A percentile compares a stretch with the other conserved stretches of the same genome.
phyloP scores from a whole-genome alignment of 2,888 invertebrate genomes.

The Merodon equestris region DNA sequence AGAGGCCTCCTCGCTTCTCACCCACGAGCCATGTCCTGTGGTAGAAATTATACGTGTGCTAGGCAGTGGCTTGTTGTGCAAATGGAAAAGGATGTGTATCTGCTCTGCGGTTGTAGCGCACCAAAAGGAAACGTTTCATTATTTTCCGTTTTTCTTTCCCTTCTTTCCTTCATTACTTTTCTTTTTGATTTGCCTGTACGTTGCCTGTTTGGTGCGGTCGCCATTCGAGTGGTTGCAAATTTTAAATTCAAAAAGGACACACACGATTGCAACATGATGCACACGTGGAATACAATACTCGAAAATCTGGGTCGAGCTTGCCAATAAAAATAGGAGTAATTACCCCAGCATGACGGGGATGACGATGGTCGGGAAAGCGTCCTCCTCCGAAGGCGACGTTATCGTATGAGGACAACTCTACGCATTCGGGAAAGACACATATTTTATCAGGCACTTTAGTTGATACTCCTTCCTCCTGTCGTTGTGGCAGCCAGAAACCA shows the following conservation, averaged over 20 bases:
- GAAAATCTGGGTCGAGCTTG: conserved; percentile 61
- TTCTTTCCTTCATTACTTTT: too few relatives aligned
- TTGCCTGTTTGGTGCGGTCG: too few relatives aligned
- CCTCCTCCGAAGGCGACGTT: conserved; percentile 17
- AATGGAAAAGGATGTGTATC: conserved; percentile 65
- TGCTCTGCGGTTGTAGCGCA: conserved; percentile 63
- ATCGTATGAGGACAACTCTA: conserved; percentile 27
- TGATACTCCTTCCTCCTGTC: conserved; percentile 24
- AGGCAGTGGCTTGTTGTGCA: conserved; percentile 31
- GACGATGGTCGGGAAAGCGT: conserved; percentile 43
- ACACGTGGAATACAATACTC: conserved; percentile 18
- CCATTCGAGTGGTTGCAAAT: conserved; percentile 30
- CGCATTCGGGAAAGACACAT: conserved; percentile 59
- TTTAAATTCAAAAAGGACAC: conserved; percentile 18
- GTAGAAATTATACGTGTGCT: conserved; percentile 62
- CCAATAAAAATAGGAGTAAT: conserved; percentile 34
- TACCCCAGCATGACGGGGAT: too few relatives aligned
- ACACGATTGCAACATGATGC: conserved; percentile 1
- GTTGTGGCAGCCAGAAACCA: conserved; percentile 2
- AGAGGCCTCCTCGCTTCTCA: conserved; percentile 1
- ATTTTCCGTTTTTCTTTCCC: conserved; percentile 41
- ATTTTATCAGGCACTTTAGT: conserved; percentile 60
- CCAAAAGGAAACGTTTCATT: conserved; percentile 62
- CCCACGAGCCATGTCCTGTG: conserved; percentile 44
- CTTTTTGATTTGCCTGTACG: too few relatives aligned